These are phyloP conservation scores for Passerculus sandwichensis DNA, from an alignment of 2,797 vertebrate genomes.

Conservation along the genomic window DNA sequence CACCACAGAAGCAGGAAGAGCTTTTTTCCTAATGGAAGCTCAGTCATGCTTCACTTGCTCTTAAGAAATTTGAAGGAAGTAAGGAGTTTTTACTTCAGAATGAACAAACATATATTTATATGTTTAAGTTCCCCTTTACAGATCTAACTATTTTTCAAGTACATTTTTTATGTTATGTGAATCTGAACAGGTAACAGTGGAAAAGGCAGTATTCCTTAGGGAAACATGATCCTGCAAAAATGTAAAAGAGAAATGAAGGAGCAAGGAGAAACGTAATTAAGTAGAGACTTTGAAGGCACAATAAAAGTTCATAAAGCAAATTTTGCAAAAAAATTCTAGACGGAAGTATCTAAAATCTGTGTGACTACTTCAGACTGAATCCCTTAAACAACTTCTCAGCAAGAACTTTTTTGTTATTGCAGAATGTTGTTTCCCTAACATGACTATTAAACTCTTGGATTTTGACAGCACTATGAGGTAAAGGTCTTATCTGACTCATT, in stretches of 20 bases:
- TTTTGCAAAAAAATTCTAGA: not conserved
- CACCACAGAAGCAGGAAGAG: not conserved
- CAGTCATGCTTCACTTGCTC: not conserved
- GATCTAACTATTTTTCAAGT: not conserved
- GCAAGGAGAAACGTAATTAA: not conserved
- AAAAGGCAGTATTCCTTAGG: not conserved
- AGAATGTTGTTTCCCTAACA: not conserved
- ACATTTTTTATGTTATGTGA: not conserved
- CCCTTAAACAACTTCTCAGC: not conserved
- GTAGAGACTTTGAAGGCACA: not conserved
- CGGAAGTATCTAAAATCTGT: not conserved
- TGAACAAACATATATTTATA: not conserved
- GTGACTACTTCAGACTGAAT: not conserved
- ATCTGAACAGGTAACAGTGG: not conserved
- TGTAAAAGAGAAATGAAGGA: not conserved
- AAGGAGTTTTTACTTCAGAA: not conserved
- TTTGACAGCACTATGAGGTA: slow-evolving; percentile 26
- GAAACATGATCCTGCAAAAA: not conserved
- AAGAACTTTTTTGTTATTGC: not conserved
- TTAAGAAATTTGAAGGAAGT: not conserved
- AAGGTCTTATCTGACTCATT: slow-evolving; percentile 52
- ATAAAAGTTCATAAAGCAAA: not conserved
- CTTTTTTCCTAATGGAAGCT: not conserved
- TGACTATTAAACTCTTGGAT: slow-evolving; percentile 30
- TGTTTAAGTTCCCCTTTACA: not conserved